Percentiles rank a stretch among this genome's conserved stretches.
Evolutionary conservation across 2,113 vertebrate species (phyloP).

Genomic region (Phrynosoma blainvillii): DNA sequence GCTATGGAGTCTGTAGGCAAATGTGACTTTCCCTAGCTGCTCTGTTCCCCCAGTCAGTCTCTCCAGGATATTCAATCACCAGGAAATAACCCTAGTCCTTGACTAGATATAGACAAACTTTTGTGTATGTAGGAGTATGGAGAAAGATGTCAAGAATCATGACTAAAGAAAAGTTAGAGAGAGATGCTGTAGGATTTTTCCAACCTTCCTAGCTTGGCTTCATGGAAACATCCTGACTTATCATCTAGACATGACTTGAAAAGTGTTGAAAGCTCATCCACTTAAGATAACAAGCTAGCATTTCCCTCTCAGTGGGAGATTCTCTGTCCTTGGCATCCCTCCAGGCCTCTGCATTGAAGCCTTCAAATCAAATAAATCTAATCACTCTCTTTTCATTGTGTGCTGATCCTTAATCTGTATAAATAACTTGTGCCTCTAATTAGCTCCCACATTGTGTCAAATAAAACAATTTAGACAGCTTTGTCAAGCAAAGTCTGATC

Average conservation of each 20-base stretch:
- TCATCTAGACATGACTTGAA: conserved; percentile 20
- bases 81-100: not conserved
- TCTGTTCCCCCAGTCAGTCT: no score
- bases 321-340: conserved; percentile 42
- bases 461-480: conserved; percentile 58
- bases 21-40: no score
- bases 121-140: not conserved
- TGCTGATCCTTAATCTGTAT: conserved; percentile 65
- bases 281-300: conserved; percentile 14
- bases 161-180: not conserved
- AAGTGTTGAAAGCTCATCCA: conserved; percentile 5
- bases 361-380: conserved; percentile 61
- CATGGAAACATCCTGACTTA: not conserved
- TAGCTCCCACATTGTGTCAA: conserved; percentile 56
- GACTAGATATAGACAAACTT: not conserved
- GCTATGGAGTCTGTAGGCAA: no score
- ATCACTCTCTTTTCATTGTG: conserved; percentile 57
- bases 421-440: conserved; percentile 59
- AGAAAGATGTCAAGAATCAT: not conserved
- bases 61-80: no score
- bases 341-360: conserved; percentile 56
- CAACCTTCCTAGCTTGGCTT: not conserved
- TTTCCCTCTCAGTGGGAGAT: conserved; percentile 43
- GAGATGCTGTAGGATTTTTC: not conserved
- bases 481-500: conserved; percentile 59